Conservation (phyloP, 2,797 vertebrate species). For the Antrozous pallidus region DNA sequence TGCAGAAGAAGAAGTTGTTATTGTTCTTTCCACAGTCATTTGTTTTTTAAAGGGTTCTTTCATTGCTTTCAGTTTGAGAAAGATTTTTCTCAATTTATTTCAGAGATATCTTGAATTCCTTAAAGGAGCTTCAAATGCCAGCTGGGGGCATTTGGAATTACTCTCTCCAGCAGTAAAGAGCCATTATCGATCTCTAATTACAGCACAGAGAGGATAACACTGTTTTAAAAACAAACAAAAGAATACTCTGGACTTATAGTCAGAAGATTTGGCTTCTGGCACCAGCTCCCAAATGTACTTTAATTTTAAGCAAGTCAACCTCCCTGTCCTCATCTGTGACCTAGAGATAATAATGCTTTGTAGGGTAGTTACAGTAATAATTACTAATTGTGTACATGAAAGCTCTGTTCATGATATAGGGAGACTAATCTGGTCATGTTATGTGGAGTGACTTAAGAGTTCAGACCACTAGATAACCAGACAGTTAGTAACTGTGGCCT, state of each 20-base stretch:
- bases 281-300: background rate
- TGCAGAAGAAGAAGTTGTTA: background rate
- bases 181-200: background rate
- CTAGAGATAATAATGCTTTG: background rate
- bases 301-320: background rate
- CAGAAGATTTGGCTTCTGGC: background rate
- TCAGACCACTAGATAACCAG: background rate
- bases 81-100: constrained; percentile 40
- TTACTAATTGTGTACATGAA: background rate
- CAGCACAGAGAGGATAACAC: background rate
- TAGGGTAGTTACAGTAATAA: background rate
- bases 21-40: background rate
- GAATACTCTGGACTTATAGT: background rate
- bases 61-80: background rate
- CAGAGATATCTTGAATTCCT: background rate
- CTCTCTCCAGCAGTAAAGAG: background rate
- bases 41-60: constrained; percentile 3
- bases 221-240: background rate
- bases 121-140: background rate
- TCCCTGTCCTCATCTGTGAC: background rate
- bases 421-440: background rate
- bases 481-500: background rate
- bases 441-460: background rate
- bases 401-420: background rate
- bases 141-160: background rate